A percentile compares a stretch with the other conserved stretches of the same genome.
phyloP scores from a whole-genome alignment of 2,888 invertebrate species.

The Lapara coniferarum region DNA sequence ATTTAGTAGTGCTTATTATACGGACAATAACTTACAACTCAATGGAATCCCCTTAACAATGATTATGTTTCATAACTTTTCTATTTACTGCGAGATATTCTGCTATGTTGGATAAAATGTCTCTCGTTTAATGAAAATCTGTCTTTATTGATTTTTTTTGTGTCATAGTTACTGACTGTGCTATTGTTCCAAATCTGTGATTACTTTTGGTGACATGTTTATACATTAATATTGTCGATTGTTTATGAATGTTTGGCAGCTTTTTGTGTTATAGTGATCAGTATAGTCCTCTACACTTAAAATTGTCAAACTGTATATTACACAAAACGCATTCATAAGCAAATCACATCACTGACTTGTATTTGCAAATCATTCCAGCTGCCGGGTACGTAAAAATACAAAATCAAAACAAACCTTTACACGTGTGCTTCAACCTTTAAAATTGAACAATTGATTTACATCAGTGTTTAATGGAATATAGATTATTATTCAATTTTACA shows the following conservation, averaged over 20 bases:
- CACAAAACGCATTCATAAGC: background rate
- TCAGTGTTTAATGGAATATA: background rate
- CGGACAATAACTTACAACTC: constrained; percentile 6
- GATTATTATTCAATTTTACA: background rate
- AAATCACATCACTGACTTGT: background rate
- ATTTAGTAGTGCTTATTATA: constrained; percentile 9
- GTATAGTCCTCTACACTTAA: background rate
- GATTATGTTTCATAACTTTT: constrained; percentile 7
- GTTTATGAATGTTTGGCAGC: too few relatives aligned
- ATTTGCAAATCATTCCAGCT: background rate
- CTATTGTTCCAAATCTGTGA: constrained; percentile 1
- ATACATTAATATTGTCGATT: background rate
- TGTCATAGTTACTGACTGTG: background rate
- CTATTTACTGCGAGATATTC: background rate
- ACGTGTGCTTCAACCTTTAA: background rate
- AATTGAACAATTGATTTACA: background rate
- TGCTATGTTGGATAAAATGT: constrained; percentile 5
- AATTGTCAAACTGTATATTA: background rate
- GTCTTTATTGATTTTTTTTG: background rate
- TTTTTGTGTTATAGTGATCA: too few relatives aligned
- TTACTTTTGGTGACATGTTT: background rate
- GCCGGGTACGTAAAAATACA: background rate
- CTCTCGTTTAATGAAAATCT: constrained; percentile 6
- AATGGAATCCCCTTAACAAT: constrained; percentile 15
- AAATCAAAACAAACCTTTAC: background rate